Evolutionary conservation across 2,888 invertebrate species (phyloP).

Genomic region (Parelbella ahira): DNA sequence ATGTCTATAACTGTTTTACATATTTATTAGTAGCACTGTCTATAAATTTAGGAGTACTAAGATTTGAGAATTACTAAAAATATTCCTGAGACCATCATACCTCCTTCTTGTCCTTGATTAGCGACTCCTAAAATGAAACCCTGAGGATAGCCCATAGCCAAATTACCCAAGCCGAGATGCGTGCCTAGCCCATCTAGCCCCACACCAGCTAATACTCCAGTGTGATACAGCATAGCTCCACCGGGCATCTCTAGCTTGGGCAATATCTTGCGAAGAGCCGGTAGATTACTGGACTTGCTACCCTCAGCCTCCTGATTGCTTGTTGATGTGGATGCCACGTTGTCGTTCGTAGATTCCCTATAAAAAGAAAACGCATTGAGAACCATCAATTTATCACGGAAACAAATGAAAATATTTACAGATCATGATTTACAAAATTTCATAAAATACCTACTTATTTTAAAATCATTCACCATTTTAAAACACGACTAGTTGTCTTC

Average conservation of each 20-base stretch:
- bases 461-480: too few species aligned
- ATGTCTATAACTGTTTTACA: too few species aligned
- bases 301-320: constrained; percentile 57
- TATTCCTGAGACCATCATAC: constrained; percentile 41
- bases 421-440: too few species aligned
- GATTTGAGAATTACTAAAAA: too few species aligned
- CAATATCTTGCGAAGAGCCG: constrained; percentile 53
- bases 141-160: constrained; percentile 73
- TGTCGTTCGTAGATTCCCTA: constrained; percentile 56
- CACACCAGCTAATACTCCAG: constrained; percentile 54
- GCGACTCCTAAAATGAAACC: constrained; percentile 73
- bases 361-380: too few species aligned
- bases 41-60: too few species aligned
- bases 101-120: constrained; percentile 71
- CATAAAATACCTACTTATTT: too few species aligned
- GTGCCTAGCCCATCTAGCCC: constrained; percentile 60
- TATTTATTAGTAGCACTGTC: too few species aligned
- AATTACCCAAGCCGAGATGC: constrained; percentile 63
- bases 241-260: constrained; percentile 69
- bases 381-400: too few species aligned
- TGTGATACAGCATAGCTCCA: constrained; percentile 70
- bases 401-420: too few species aligned
- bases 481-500: too few species aligned
- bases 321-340: constrained; percentile 61
- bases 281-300: constrained; percentile 51